phyloP scores from a whole-genome alignment of 2,888 invertebrate genomes.

The Callimorpha dominula region DNA sequence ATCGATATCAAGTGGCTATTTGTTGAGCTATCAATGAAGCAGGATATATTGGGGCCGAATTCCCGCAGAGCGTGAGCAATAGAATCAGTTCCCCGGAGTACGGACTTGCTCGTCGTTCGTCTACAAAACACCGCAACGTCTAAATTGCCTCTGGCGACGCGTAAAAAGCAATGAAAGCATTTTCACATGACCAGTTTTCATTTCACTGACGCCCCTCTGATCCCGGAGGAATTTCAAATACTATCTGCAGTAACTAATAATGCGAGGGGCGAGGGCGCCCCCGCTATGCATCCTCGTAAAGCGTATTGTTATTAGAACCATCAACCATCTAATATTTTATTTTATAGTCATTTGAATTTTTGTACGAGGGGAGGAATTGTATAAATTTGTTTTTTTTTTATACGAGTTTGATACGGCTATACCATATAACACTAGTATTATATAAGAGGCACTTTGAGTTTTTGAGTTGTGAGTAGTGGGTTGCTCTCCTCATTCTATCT shows the following conservation, averaged over 20 bases:
- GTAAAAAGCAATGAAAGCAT: slow-evolving; percentile 85
- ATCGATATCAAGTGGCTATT: slow-evolving; percentile 53
- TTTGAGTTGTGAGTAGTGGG: not conserved
- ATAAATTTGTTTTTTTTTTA: slow-evolving; percentile 7
- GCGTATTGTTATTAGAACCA: slow-evolving; percentile 63
- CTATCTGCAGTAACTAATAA: slow-evolving; percentile 81
- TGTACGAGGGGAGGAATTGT: slow-evolving; percentile 36
- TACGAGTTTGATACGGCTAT: not conserved
- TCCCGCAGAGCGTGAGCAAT: slow-evolving; percentile 73
- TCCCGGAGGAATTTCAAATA: slow-evolving; percentile 82
- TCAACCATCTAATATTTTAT: slow-evolving; percentile 57
- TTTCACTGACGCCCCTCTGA: slow-evolving; percentile 76
- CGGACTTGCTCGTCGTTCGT: slow-evolving; percentile 50
- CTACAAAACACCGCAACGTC: slow-evolving; percentile 77
- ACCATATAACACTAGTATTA: not conserved
- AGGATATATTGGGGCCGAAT: slow-evolving; percentile 57
- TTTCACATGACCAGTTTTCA: slow-evolving; percentile 85
- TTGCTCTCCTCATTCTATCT: too few species aligned
- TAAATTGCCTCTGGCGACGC: slow-evolving; percentile 83
- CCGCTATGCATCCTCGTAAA: slow-evolving; percentile 64
- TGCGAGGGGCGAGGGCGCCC: slow-evolving; percentile 67
- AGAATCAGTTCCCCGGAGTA: slow-evolving; percentile 62
- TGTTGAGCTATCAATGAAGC: slow-evolving; percentile 62
- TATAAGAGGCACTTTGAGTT: not conserved
- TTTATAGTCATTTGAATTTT: slow-evolving; percentile 52